phyloP scores from a whole-genome alignment of 2,888 invertebrate species.

The Ophion ventricosus region DNA sequence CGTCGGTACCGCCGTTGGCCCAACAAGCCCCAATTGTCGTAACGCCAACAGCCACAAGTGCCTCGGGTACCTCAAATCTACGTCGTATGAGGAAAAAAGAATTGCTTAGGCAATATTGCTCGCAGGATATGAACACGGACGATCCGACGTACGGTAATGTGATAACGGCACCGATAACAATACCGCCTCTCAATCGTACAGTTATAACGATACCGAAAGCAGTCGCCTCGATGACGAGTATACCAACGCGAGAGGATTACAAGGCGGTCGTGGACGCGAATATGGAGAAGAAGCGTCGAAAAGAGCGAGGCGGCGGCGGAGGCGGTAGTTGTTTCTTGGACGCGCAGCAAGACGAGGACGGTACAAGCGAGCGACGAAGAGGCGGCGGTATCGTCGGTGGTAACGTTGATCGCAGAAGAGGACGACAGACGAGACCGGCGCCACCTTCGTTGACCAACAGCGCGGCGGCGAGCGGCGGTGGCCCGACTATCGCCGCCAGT shows the following conservation, averaged over 20 bases:
- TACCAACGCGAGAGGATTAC: constrained; percentile 94
- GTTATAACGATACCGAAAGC: constrained; percentile 94
- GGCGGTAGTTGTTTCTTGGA: constrained; percentile 72
- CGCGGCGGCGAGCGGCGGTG: background rate
- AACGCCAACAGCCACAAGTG: constrained; percentile 83
- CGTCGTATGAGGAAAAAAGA: constrained; percentile 96
- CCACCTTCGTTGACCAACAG: constrained; percentile 77
- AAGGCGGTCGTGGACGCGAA: constrained; percentile 87
- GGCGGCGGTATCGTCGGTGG: constrained; percentile 78
- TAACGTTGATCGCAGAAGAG: constrained; percentile 79
- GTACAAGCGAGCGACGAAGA: constrained; percentile 68
- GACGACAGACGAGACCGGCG: constrained; percentile 76
- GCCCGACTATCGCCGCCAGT: background rate
- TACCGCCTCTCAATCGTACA: constrained; percentile 87
- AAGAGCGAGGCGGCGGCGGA: constrained; percentile 80
- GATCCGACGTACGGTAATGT: constrained; percentile 87
- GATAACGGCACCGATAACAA: constrained; percentile 85
- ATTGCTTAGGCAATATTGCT: constrained; percentile 92
- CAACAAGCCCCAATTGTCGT: constrained; percentile 83
- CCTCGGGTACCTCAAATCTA: constrained; percentile 89
- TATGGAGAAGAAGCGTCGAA: constrained; percentile 88
- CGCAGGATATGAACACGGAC: constrained; percentile 92
- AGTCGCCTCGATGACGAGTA: constrained; percentile 94
- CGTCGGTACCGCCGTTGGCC: constrained; percentile 85
- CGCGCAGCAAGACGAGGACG: constrained; percentile 75